phyloP scores from a whole-genome alignment of 2,797 vertebrate genomes.

The Gila robusta region DNA sequence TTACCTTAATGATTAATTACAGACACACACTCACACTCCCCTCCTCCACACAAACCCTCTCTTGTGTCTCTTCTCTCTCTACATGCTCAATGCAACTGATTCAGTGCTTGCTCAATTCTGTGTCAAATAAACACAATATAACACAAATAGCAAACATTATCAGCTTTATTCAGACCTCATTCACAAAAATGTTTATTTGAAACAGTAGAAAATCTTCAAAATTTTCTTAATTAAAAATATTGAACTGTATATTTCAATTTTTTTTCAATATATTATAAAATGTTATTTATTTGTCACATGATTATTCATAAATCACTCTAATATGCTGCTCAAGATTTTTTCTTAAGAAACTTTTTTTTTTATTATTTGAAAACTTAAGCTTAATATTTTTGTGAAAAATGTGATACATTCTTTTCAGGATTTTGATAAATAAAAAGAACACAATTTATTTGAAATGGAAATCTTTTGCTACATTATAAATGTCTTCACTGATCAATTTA shows the following conservation, averaged over 20 bases:
- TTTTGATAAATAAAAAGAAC: no score
- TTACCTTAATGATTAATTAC: constrained; percentile 56
- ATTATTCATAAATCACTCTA: not conserved
- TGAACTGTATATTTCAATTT: not conserved
- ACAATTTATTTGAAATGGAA: not conserved
- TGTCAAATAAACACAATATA: not conserved
- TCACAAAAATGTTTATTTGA: not conserved
- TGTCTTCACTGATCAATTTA: not conserved
- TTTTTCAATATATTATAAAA: not conserved
- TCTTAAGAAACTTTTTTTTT: no score
- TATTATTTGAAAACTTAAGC: no score
- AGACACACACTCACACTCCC: constrained; percentile 20
- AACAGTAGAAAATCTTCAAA: not conserved
- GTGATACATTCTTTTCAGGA: not conserved
- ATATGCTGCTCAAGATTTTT: not conserved
- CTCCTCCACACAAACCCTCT: constrained; percentile 15
- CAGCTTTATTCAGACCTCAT: not conserved
- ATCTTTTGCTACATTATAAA: not conserved
- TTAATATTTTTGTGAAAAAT: not conserved
- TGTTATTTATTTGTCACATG: not conserved
- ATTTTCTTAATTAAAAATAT: not conserved
- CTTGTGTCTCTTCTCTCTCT: constrained; percentile 16
- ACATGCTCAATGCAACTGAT: not conserved
- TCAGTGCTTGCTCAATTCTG: not conserved
- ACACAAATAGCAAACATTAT: not conserved